Percentiles rank a stretch among this genome's conserved stretches.
Conservation (phyloP, 2,888 invertebrate genomes). For the Aphodius sticticus region DNA sequence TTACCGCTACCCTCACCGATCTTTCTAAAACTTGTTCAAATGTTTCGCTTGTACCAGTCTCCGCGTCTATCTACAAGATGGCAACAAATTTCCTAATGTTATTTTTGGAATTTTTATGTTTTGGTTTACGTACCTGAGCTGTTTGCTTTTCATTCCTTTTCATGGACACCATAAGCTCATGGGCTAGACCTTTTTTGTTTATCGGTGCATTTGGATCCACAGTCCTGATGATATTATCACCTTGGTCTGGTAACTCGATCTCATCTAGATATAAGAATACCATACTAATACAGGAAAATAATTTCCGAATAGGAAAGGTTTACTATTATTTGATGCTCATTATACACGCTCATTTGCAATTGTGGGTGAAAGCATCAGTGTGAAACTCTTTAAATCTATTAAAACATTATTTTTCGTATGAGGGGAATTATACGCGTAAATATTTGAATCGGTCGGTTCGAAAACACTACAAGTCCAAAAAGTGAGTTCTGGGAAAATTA, state of each 20-base stretch:
- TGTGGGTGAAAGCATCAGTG: no score
- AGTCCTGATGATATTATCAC: constrained; percentile 16
- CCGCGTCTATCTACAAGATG: constrained; percentile 60
- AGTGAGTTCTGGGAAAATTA: no score
- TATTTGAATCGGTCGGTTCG: no score
- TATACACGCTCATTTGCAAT: no score
- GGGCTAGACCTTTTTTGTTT: constrained; percentile 10
- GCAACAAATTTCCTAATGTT: no score
- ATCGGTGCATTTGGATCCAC: background rate
- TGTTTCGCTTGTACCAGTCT: constrained; percentile 57
- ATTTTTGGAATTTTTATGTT: no score
- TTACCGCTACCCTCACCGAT: constrained; percentile 58
- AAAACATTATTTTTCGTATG: no score
- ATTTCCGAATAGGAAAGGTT: background rate
- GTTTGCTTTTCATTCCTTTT: constrained; percentile 1
- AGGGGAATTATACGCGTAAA: no score
- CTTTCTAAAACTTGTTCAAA: constrained; percentile 54
- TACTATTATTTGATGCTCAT: background rate
- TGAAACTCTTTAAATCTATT: no score
- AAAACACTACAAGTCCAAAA: no score
- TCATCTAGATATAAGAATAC: constrained; percentile 10
- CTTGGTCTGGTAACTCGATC: constrained; percentile 5
- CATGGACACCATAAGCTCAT: background rate
- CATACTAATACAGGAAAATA: background rate
- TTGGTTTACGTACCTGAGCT: background rate